These are phyloP conservation scores for Microcebus tavaratra DNA, from an alignment of 2,113 vertebrate species.

Conservation along the genomic window DNA sequence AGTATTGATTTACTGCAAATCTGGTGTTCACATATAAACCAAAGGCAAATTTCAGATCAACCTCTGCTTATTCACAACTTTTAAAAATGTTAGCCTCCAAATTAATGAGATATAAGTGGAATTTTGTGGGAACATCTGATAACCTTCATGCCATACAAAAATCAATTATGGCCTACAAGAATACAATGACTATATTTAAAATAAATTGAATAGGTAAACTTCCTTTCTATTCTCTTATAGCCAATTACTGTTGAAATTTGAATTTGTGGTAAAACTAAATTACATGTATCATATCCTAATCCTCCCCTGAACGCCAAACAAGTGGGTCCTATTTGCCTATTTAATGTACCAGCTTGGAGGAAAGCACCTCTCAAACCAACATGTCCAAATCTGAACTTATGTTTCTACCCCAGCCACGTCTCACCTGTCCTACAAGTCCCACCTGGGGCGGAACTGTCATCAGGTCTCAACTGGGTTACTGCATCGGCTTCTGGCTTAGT, in stretches of 20 bases:
- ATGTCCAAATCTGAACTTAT: not conserved
- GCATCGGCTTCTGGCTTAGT: not conserved
- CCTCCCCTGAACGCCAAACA: not conserved
- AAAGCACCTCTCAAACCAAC: not conserved
- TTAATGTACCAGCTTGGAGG: not conserved
- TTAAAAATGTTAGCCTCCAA: not conserved
- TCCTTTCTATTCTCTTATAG: not conserved
- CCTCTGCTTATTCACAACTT: not conserved
- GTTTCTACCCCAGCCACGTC: not conserved
- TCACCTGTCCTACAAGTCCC: not conserved
- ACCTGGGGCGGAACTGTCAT: too few relatives aligned
- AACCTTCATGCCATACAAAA: not conserved
- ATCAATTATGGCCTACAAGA: not conserved
- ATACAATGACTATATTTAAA: not conserved
- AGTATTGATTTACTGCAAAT: not conserved
- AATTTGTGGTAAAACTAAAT: not conserved
- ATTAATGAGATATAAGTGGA: not conserved
- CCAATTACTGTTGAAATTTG: not conserved
- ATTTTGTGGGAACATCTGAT: not conserved
- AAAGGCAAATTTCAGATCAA: conserved; percentile 6
- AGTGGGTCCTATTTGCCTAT: not conserved
- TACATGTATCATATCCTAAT: too few relatives aligned
- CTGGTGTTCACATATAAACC: not conserved
- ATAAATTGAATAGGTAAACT: not conserved
- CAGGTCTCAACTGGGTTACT: not conserved